A percentile compares a stretch with the other conserved stretches of the same genome.
These are phyloP conservation scores for Orchesella flavescens DNA, from an alignment of 2,888 invertebrate species.

Conservation along the genomic window DNA sequence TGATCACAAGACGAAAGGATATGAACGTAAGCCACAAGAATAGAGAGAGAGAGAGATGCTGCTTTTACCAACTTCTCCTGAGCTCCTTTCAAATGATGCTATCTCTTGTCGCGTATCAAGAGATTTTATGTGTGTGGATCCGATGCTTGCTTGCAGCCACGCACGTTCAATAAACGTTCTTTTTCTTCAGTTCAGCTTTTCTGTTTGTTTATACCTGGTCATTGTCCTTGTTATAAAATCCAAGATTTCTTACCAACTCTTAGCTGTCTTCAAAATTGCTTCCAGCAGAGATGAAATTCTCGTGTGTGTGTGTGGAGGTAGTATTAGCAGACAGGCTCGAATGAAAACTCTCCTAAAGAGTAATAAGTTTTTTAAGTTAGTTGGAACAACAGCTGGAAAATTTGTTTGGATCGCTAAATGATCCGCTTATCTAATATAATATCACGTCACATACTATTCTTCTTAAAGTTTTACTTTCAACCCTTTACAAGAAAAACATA, in stretches of 20 bases:
- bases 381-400: background rate
- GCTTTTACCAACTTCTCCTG: background rate
- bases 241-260: slow-evolving; percentile 19
- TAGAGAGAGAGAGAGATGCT: background rate
- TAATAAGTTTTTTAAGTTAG: background rate
- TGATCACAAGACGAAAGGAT: slow-evolving; percentile 11
- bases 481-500: background rate
- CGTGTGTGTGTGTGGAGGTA: background rate
- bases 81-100: background rate
- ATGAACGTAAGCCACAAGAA: background rate
- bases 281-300: background rate
- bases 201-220: slow-evolving; percentile 16
- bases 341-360: too few species aligned
- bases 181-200: background rate
- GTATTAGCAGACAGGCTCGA: background rate
- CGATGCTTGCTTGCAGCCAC: background rate
- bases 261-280: background rate
- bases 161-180: background rate
- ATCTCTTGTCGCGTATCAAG: background rate
- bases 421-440: background rate
- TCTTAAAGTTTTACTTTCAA: background rate
- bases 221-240: slow-evolving; percentile 22
- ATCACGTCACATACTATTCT: background rate
- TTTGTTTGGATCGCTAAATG: background rate
- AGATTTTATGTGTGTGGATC: background rate